phyloP scores from a whole-genome alignment of 2,888 invertebrate species.

The Subacronicta megacephala region DNA sequence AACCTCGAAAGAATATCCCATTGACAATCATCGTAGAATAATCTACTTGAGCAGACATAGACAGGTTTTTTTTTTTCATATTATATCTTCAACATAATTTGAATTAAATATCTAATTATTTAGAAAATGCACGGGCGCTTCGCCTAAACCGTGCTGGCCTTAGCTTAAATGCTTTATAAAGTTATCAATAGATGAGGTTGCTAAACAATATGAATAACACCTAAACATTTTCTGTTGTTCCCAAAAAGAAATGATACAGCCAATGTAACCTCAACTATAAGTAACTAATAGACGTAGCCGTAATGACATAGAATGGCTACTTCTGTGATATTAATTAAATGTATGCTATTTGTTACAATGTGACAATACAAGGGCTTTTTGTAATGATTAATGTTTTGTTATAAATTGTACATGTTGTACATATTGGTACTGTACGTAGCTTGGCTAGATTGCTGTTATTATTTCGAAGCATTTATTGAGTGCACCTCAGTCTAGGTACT shows the following conservation, averaged over 20 bases:
- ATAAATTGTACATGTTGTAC: conserved; percentile 60
- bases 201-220: neutral
- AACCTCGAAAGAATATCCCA: neutral
- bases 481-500: conserved; percentile 72
- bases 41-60: no score
- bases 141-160: no score
- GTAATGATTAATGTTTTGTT: conserved; percentile 63
- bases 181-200: conserved; percentile 4
- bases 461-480: conserved; percentile 74
- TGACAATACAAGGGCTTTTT: conserved; percentile 65
- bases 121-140: no score
- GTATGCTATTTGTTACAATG: conserved; percentile 61
- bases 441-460: conserved; percentile 73
- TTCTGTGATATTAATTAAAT: conserved; percentile 77
- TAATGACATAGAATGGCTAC: conserved; percentile 63
- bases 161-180: conserved; percentile 1
- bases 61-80: neutral
- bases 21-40: no score
- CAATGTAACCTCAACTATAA: conserved; percentile 10
- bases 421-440: conserved; percentile 63
- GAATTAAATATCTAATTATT: neutral
- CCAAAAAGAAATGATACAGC: conserved; percentile 9
- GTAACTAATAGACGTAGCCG: conserved; percentile 46
- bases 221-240: neutral
- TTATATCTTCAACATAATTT: neutral